Conservation (phyloP, 2,888 invertebrate genomes). For the Sinelater perroti region DNA sequence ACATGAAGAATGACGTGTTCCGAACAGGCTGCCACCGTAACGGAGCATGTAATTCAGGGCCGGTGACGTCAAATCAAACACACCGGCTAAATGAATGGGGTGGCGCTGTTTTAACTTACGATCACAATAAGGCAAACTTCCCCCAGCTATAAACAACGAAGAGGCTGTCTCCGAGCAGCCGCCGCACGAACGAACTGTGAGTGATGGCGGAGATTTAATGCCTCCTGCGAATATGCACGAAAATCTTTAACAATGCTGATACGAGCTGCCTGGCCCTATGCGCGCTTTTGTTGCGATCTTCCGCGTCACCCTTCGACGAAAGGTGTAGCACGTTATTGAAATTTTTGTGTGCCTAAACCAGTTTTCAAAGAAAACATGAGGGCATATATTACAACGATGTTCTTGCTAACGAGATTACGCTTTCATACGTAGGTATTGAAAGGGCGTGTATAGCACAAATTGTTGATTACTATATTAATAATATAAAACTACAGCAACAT, state of each 20-base stretch:
- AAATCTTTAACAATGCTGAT: slow-evolving; percentile 17
- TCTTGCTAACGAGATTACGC: too few relatives aligned
- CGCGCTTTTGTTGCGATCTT: too few relatives aligned
- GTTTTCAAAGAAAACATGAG: too few relatives aligned
- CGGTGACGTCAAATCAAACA: slow-evolving; percentile 49
- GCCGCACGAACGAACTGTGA: slow-evolving; percentile 32
- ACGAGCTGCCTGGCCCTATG: too few relatives aligned
- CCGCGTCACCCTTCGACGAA: too few relatives aligned
- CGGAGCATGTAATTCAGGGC: slow-evolving; percentile 49
- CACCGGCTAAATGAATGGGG: slow-evolving; percentile 38
- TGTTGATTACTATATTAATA: too few relatives aligned
- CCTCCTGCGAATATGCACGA: slow-evolving; percentile 21
- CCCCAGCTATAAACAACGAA: slow-evolving; percentile 34
- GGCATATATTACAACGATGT: too few relatives aligned
- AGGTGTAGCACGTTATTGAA: too few relatives aligned
- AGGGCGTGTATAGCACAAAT: too few relatives aligned
- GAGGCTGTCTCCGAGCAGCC: slow-evolving; percentile 26
- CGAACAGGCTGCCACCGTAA: slow-evolving; percentile 48
- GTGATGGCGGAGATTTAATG: slow-evolving; percentile 32
- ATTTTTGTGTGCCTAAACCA: too few relatives aligned
- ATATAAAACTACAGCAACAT: too few relatives aligned
- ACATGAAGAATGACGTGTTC: slow-evolving; percentile 49
- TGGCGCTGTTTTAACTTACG: slow-evolving; percentile 45
- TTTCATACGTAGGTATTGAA: too few relatives aligned
- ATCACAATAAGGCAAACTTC: slow-evolving; percentile 45